Conservation (phyloP, 2,113 vertebrate species). For the Lucifuga dentata region DNA sequence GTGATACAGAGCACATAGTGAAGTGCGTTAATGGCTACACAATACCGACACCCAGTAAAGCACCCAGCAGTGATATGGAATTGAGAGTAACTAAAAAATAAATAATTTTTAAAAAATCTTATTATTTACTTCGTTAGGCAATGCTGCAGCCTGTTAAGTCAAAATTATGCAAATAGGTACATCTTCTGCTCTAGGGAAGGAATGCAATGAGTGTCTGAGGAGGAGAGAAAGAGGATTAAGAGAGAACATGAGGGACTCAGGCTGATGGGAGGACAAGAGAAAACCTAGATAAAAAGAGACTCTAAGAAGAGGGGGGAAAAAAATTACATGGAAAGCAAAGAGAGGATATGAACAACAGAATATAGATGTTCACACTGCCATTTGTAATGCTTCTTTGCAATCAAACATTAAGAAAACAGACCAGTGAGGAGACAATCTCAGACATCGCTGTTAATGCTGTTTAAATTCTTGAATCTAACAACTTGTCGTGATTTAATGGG, state of each 20-base stretch:
- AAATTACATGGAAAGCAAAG: background rate
- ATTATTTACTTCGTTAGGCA: constrained; percentile 31
- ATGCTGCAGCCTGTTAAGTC: constrained; percentile 20
- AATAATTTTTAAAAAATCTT: constrained; percentile 2
- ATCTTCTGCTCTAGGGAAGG: constrained; percentile 28
- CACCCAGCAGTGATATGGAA: too few species aligned
- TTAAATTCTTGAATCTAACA: too few species aligned
- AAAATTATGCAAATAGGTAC: constrained; percentile 49
- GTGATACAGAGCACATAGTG: background rate
- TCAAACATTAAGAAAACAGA: background rate
- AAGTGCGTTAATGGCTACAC: background rate
- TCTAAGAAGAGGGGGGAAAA: background rate
- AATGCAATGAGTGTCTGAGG: constrained; percentile 10
- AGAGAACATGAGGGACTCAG: background rate
- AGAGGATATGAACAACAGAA: background rate
- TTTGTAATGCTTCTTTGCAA: background rate
- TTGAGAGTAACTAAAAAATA: background rate
- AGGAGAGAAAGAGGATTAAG: background rate
- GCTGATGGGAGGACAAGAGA: background rate
- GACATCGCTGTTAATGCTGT: too few species aligned
- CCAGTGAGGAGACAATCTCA: too few species aligned
- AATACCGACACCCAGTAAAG: background rate
- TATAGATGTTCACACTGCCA: background rate
- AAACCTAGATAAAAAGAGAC: background rate
- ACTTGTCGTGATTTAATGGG: too few species aligned